Conservation (phyloP, 2,113 vertebrate genomes). For the Pontoporia blainvillei region DNA sequence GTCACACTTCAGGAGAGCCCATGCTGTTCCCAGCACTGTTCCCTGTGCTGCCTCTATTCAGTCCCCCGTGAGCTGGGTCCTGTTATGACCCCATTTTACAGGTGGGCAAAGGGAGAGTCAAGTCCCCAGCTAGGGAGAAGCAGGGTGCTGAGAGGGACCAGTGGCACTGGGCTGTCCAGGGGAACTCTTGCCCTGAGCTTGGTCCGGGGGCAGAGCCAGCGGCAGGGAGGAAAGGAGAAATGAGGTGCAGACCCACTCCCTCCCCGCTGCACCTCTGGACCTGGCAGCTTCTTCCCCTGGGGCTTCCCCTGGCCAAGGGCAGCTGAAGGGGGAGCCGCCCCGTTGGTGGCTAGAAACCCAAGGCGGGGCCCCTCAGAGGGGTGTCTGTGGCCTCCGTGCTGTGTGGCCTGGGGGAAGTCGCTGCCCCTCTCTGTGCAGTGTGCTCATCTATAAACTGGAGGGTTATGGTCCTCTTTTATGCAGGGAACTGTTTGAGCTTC, state of each 20-base stretch:
- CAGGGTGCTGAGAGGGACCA: not conserved
- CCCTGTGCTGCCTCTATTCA: not conserved
- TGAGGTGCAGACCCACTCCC: not conserved
- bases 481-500: not conserved
- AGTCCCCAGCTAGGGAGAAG: not conserved
- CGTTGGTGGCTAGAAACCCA: not conserved
- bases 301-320: not conserved
- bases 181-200: not conserved
- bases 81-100: not conserved
- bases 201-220: not conserved
- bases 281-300: not conserved
- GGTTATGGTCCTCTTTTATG: not conserved
- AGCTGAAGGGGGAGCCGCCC: not conserved
- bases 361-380: not conserved
- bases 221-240: not conserved
- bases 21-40: rapidly evolving
- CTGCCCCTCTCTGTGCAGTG: not conserved
- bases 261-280: not conserved
- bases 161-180: not conserved
- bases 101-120: not conserved
- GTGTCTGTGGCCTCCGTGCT: not conserved
- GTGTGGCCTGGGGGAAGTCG: not conserved
- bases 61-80: not conserved
- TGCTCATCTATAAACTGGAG: not conserved
- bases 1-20: not conserved